Evolutionary conservation across 2,797 vertebrate species (phyloP).

Genomic region (Micropoecilia bifurca): DNA sequence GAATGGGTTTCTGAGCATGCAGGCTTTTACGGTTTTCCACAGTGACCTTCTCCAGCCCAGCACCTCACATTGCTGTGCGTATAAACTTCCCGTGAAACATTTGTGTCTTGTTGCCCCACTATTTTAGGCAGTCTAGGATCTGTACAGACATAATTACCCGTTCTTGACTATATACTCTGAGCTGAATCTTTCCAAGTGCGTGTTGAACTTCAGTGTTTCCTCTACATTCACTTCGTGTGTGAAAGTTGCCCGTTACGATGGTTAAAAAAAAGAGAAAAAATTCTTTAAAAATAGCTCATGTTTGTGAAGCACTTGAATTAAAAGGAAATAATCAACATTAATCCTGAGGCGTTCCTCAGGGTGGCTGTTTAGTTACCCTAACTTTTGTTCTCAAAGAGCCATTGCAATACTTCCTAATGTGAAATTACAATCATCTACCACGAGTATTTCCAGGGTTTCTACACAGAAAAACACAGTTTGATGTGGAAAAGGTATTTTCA

Average conservation of each 20-base stretch:
- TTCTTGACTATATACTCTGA: slow-evolving; percentile 80
- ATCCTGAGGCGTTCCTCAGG: slow-evolving; percentile 42
- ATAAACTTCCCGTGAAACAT: slow-evolving; percentile 74
- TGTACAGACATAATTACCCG: slow-evolving; percentile 80
- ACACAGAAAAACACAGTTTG: not conserved
- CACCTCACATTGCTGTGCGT: slow-evolving; percentile 72
- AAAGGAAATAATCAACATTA: not conserved
- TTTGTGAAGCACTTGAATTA: slow-evolving; percentile 52
- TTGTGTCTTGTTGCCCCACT: slow-evolving; percentile 77
- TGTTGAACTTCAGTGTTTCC: slow-evolving; percentile 80
- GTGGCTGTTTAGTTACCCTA: slow-evolving; percentile 30
- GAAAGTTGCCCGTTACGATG: slow-evolving; percentile 30
- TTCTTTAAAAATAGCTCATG: slow-evolving; percentile 28
- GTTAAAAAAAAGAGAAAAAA: not conserved
- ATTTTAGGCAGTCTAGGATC: slow-evolving; percentile 73
- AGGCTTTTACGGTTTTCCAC: slow-evolving; percentile 42
- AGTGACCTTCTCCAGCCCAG: slow-evolving; percentile 61
- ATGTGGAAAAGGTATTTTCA: not conserved
- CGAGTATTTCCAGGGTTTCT: slow-evolving; percentile 31
- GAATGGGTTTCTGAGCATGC: slow-evolving; percentile 37
- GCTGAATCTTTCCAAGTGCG: slow-evolving; percentile 78
- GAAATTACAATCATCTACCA: slow-evolving; percentile 53
- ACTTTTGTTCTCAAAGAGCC: slow-evolving; percentile 50
- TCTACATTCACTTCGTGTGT: slow-evolving; percentile 64
- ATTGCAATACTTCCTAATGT: slow-evolving; percentile 59